Base-by-base conservation (phyloP, 2,113 vertebrate species). In the Arvicanthis niloticus region DNA sequence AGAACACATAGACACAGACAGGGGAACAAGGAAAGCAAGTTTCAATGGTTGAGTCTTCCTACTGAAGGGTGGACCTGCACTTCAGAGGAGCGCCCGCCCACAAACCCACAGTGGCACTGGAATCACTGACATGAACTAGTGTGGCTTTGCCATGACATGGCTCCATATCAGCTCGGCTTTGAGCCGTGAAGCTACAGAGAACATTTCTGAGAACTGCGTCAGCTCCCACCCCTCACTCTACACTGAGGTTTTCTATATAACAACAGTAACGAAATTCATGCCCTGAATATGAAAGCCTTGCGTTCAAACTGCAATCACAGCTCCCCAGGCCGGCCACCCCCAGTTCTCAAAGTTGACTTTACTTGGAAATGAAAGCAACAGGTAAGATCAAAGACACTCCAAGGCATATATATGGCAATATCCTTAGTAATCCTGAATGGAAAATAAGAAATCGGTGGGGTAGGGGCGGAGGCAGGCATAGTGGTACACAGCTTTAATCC, bases 281-380 rank as follows among this genome's bases (percentile, higher is more conserved):
- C 58, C 42, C 62, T 88, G 37, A 95, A 80, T 22, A 4, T 5
- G 56, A 86, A 72, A 96, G 58, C 51, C 80, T 88, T 76, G 29
- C 51, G n/a, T 17, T 96, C 56, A 56, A 89, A 82, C 37, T 42
- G 75, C 68, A 93, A 93, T 80, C 60, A 65, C 37, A 42, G 80
- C 60, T 95, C 76, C 82, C 60, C 40, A 82, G 51, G 73, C 77
- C 42, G 93, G 76, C n/a, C 31, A 70, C 68, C 70, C 76, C 92
- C 45, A 75, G 72, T 75, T 95, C 45, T 51, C 76, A 96, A 42
- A 89, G 60, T 31, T 90, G 82, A 88, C 58, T 42, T 84, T 73
- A 88, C 58, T 80, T 81, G 29, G 34, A 86, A 89, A 94, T 87
- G 31, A 97, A 95, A 8, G 6, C 65, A 85, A 58, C 48, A 75